Evolutionary conservation across 2,797 vertebrate species (phyloP).

Genomic region (Acrocephalus scirpaceus): DNA sequence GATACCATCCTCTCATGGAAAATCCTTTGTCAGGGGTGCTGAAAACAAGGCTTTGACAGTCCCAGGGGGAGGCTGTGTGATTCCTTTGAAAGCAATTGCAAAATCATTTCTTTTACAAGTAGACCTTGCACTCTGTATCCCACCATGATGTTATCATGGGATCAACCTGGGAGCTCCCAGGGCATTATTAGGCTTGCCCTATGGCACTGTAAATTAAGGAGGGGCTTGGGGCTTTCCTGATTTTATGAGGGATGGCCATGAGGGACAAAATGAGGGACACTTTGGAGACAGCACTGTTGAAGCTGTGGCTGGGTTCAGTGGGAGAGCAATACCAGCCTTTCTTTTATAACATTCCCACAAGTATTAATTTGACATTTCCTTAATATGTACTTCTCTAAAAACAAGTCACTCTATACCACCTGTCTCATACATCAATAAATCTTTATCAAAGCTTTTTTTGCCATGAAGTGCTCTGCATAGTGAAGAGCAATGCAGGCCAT

Average conservation of each 20-base stretch:
- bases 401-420: rapidly evolving
- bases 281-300: too few relatives aligned
- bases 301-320: neutral
- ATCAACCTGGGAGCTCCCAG: neutral
- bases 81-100: neutral
- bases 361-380: neutral
- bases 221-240: neutral
- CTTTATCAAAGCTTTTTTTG: neutral
- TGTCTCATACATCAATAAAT: neutral
- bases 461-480: neutral
- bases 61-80: neutral
- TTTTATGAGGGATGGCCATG: neutral
- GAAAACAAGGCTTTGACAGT: rapidly evolving
- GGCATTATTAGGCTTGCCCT: neutral
- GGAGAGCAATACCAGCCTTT: neutral
- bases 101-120: neutral
- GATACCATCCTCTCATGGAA: rapidly evolving
- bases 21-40: neutral
- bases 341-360: neutral
- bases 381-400: neutral
- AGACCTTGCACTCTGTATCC: rapidly evolving
- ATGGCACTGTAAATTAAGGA: too few relatives aligned
- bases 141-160: too few relatives aligned
- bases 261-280: neutral
- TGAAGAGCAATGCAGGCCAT: rapidly evolving